phyloP scores from a whole-genome alignment of 2,113 vertebrate species.

The Leiothrix lutea region DNA sequence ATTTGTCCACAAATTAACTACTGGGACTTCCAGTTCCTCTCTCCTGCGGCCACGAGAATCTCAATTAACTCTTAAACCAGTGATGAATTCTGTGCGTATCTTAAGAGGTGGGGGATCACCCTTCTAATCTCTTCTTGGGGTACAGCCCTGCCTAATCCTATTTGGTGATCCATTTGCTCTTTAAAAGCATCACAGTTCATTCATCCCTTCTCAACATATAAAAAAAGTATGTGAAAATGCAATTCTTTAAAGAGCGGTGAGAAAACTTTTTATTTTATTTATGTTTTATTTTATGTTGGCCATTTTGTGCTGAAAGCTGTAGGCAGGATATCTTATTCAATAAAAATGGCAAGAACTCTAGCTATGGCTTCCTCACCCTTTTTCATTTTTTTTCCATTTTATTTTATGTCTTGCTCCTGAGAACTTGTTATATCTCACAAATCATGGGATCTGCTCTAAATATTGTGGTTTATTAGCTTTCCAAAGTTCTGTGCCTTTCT shows the following conservation, averaged over 20 bases:
- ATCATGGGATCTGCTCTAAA: background rate
- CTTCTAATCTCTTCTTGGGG: background rate
- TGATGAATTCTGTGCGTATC: background rate
- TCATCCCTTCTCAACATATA: background rate
- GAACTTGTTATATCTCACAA: background rate
- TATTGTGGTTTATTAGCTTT: background rate
- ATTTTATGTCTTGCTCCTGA: background rate
- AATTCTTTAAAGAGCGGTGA: background rate
- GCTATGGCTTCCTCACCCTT: background rate
- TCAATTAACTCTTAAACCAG: background rate
- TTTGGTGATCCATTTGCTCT: background rate
- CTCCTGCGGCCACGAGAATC: background rate
- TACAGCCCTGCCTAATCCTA: background rate
- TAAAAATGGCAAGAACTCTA: background rate
- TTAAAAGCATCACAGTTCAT: background rate
- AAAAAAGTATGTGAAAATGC: background rate
- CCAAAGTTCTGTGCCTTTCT: background rate
- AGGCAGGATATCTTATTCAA: background rate
- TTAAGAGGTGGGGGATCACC: background rate
- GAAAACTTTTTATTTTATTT: too few species aligned
- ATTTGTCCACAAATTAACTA: background rate
- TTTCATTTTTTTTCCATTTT: background rate
- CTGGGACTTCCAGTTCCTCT: background rate
- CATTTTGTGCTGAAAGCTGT: background rate
- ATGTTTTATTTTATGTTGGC: background rate